phyloP scores from a whole-genome alignment of 1,140 invertebrate species.

The Hypothenemus hampei region DNA sequence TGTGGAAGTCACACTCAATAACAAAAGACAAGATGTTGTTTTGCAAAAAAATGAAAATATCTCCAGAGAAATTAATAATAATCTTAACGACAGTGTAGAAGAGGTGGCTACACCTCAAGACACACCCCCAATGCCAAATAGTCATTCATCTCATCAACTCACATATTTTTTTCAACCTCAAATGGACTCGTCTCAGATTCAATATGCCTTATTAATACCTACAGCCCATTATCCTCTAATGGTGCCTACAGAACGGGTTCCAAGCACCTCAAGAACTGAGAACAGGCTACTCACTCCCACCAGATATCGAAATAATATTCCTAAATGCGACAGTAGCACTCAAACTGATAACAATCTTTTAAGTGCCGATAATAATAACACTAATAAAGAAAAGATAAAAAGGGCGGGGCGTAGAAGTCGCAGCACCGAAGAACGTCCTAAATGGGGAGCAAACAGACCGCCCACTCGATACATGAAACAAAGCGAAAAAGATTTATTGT shows the following conservation, averaged over 20 bases:
- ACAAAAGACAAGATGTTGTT: neutral
- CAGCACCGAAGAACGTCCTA: constrained; percentile 56
- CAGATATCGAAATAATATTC: constrained; percentile 50
- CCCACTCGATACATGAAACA: constrained; percentile 69
- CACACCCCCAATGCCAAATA: constrained; percentile 5
- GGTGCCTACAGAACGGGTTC: constrained; percentile 23
- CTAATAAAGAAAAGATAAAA: too few species aligned
- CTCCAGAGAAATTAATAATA: constrained; percentile 32
- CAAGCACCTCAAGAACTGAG: constrained; percentile 38
- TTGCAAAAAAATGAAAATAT: constrained; percentile 22
- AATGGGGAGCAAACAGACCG: constrained; percentile 64
- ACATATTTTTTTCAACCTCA: constrained; percentile 46
- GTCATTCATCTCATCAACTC: constrained; percentile 11
- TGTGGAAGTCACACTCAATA: neutral
- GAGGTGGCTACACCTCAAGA: constrained; percentile 5
- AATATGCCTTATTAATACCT: constrained; percentile 54
- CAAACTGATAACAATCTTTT: constrained; percentile 58
- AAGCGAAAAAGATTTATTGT: constrained; percentile 71
- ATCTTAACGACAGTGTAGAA: constrained; percentile 2
- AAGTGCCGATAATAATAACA: constrained; percentile 35
- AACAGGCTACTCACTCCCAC: constrained; percentile 58
- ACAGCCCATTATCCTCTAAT: constrained; percentile 40
- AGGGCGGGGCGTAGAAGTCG: constrained; percentile 52
- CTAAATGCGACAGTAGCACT: constrained; percentile 58
- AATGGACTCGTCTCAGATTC: constrained; percentile 44